Conservation (phyloP, 2,888 invertebrate species). For the Orchesella flavescens region DNA sequence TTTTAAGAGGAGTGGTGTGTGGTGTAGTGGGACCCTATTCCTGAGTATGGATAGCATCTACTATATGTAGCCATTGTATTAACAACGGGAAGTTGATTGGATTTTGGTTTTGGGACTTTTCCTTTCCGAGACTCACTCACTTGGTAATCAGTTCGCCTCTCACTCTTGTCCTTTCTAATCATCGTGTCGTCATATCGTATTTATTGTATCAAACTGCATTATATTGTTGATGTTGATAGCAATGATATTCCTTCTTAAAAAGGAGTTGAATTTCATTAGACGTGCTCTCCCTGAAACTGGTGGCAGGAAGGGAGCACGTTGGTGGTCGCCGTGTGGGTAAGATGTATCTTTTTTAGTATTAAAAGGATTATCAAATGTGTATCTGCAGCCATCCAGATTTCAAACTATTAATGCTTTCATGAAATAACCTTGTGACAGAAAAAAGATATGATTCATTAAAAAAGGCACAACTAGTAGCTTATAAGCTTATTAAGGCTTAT, state of each 20-base stretch:
- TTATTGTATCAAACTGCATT: neutral
- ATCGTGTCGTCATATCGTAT: neutral
- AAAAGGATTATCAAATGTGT: neutral
- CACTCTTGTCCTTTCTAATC: constrained; percentile 13
- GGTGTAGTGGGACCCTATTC: too few relatives aligned
- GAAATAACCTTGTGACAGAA: neutral
- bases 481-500: constrained; percentile 20
- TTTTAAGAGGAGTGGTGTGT: constrained; percentile 13
- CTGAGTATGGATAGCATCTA: neutral
- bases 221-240: neutral
- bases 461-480: constrained; percentile 5
- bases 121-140: neutral
- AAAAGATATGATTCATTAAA: constrained; percentile 27
- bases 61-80: neutral
- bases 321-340: neutral
- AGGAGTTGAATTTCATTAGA: neutral
- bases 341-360: neutral
- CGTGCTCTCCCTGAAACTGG: neutral
- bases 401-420: too few relatives aligned
- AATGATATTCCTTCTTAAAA: neutral
- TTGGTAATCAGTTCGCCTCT: neutral
- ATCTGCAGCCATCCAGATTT: neutral
- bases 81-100: constrained; percentile 29
- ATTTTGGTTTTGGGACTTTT: constrained; percentile 38
- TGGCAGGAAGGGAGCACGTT: neutral